Evolutionary conservation across 1,140 invertebrate species (phyloP).

Genomic region (Drosophila lacteicornis): DNA sequence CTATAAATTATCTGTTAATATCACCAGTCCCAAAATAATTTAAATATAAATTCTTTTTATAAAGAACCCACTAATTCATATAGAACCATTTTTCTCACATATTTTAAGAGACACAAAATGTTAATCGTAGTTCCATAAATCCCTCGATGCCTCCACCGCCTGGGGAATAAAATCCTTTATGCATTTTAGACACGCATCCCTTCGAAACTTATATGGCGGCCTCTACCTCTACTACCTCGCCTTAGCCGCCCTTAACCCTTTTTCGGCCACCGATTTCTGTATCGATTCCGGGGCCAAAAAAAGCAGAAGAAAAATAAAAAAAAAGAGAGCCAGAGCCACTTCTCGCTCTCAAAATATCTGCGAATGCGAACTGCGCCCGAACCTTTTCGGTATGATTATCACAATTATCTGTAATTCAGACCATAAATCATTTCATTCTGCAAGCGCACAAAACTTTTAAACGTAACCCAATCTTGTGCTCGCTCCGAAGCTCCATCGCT

Average conservation of each 20-base stretch:
- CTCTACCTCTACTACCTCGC: background rate
- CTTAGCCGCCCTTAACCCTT: slow-evolving; percentile 21
- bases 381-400: slow-evolving; percentile 84
- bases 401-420: slow-evolving; percentile 84
- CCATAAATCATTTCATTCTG: slow-evolving; percentile 83
- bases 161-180: slow-evolving; percentile 47
- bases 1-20: no score
- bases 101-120: background rate
- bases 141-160: background rate
- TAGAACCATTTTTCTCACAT: background rate
- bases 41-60: background rate
- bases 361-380: slow-evolving; percentile 64
- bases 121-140: slow-evolving; percentile 11
- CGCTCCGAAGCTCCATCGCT: slow-evolving; percentile 2
- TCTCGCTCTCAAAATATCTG: slow-evolving; percentile 50
- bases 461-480: slow-evolving; percentile 73
- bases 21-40: no score
- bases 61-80: no score
- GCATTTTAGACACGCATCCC: slow-evolving; percentile 63
- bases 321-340: background rate
- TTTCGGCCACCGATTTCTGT: slow-evolving; percentile 54
- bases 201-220: slow-evolving; percentile 26
- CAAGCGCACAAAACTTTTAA: slow-evolving; percentile 70
- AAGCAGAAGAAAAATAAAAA: background rate
- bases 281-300: slow-evolving; percentile 63